Base-by-base conservation (phyloP, 1,140 invertebrate genomes). In the Heliconius himera region DNA sequence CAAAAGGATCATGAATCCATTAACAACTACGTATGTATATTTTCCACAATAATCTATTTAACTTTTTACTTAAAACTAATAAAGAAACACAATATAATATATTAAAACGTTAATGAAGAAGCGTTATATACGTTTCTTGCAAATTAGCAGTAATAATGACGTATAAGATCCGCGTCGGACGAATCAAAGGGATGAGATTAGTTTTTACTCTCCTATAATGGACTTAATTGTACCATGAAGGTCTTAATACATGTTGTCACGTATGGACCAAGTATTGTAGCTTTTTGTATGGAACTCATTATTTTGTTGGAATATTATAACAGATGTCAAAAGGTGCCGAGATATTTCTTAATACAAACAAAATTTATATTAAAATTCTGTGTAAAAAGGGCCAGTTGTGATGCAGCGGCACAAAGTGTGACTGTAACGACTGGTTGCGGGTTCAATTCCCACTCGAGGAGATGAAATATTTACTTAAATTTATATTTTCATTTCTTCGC, bases 131-230 rank as follows among this genome's bases (percentile, higher is more conserved):
- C 60, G 60, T 66, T 66, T 66, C 60, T 66, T 66, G 60, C 60
- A 66, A 66, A 66, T 66, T 26, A 26, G 29, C 60, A 29, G n/a
- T 66, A 66, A 66, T 66, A 66, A 66, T 16, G 26, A 66, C 60
- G 26, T 66, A 66, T 66, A 66, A 66, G 60, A 66, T 73, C 26
- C 33, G 26, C 73, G 73, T 54, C 22, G 49, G 22, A 56, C 29
- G 49, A 74, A 74, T 74, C 73, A 74, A 54, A 74, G 73, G 73
- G 73, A 33, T 54, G 33, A 74, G 49, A 74, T 74, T 74, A 41
- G 73, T 74, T 74, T 74, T 74, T 74, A 54, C 33, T 20, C 26
- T 54, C 26, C 73, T 33, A 56, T 74, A 74, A 74, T 74, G 73
- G 54, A 74, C 5, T 49, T 74, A 74, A 74, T 74, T 74, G 73